A percentile compares a stretch with the other conserved stretches of the same genome.
Evolutionary conservation across 2,113 vertebrate genomes (phyloP).

Genomic region (Euleptes europaea): DNA sequence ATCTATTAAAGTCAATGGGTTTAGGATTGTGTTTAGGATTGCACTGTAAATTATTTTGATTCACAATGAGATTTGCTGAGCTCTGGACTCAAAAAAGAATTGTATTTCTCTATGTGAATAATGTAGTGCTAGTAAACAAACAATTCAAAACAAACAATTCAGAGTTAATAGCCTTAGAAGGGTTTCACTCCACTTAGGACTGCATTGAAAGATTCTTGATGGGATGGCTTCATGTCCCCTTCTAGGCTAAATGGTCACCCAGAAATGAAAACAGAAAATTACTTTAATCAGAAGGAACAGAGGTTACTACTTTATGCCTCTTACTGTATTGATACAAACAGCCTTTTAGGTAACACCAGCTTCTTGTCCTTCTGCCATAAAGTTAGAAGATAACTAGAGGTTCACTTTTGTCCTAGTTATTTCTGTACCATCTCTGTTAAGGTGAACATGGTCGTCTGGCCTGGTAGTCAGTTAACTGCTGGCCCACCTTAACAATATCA

Average conservation of each 20-base stretch:
- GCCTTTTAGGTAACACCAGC: neutral
- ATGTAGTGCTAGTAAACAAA: too few species aligned
- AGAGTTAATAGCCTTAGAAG: too few species aligned
- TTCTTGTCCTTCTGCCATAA: neutral
- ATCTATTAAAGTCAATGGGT: too few species aligned
- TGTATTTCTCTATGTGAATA: neutral
- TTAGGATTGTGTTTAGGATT: too few species aligned
- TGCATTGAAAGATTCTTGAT: neutral
- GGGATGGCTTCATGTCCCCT: too few species aligned
- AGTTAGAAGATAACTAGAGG: neutral
- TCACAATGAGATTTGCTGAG: neutral
- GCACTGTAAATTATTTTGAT: neutral
- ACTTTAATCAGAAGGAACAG: neutral
- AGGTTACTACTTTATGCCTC: neutral
- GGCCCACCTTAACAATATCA: neutral
- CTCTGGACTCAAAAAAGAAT: neutral
- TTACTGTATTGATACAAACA: too few species aligned
- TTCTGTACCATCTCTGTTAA: neutral
- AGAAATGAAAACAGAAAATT: neutral
- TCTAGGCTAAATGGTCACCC: neutral
- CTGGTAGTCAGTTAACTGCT: neutral
- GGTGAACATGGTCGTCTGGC: neutral
- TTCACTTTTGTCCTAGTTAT: neutral
- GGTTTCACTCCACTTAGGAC: too few species aligned
- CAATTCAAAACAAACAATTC: too few species aligned